Base-by-base conservation (phyloP, 1,140 invertebrate genomes). In the Drosophila yakuba region DNA sequence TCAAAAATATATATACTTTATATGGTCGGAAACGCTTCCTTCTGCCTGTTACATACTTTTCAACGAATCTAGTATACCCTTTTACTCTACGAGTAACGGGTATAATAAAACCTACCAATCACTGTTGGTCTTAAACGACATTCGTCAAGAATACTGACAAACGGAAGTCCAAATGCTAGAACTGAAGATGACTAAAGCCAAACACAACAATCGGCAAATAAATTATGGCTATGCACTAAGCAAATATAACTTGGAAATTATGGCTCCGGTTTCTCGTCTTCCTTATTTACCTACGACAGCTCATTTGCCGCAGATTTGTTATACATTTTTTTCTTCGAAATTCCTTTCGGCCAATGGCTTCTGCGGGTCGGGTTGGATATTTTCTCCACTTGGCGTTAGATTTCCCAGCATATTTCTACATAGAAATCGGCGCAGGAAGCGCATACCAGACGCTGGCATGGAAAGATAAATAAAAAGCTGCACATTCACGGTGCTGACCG, bases 381-480 rank as follows among this genome's bases (percentile, higher is more conserved):
- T 78, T 71, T 71, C 63, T 47, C 47, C 36, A 35, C 38, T 66
- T 52, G 17, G 36, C 54, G 35, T 41, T 35, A 36, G 39, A 50
- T 60, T 81, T 74, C 74, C 68, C 83, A 79, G 84, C 75, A 88
- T 76, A 76, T 88, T 79, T 82, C 66, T 78, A 45, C 47, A 50
- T 58, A 85, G 82, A 85, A 86, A 86, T 86, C 71, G 80, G 78
- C 78, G 69, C 82, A 86, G 83, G 83, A 86, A 86, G 72, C 83
- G 67, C 83, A 86, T 86, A 83, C 83, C 83, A 83, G 72, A 69
- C 61, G 25, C 61, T 48, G 44, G 35, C 67, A 72, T 23, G 6
- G 28, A 73, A 44, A 56, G 47, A 64, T 41, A 75, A 64, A 48
- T 39, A 58, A 76, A 83, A 84, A 83, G 48, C 54, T 89, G 83